phyloP scores from a whole-genome alignment of 2,797 vertebrate species.

The Spatula versicolor region DNA sequence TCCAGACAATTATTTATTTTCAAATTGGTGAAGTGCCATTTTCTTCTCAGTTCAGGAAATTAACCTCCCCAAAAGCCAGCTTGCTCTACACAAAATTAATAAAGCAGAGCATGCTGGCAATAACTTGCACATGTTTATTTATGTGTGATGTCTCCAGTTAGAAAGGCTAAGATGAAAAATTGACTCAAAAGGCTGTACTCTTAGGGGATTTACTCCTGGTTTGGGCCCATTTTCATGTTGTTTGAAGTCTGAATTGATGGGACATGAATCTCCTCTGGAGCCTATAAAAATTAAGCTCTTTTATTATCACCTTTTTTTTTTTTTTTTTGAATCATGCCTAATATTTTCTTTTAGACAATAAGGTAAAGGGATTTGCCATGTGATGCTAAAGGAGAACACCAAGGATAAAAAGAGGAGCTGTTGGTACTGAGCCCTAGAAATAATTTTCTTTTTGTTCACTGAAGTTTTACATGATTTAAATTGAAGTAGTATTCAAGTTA shows the following conservation, averaged over 20 bases:
- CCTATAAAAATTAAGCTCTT: conserved; percentile 47
- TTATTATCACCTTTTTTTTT: conserved; percentile 37
- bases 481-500: background rate
- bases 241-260: conserved; percentile 51
- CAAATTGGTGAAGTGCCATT: conserved; percentile 74
- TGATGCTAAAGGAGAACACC: background rate
- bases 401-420: background rate
- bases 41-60: conserved; percentile 73
- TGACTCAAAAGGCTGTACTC: conserved; percentile 60
- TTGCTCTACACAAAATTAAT: conserved; percentile 77
- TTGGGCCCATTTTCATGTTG: conserved; percentile 31
- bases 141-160: conserved; percentile 62
- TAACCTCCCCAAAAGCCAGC: conserved; percentile 71
- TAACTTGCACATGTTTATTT: conserved; percentile 75
- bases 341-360: background rate
- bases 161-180: conserved; percentile 72
- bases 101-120: conserved; percentile 69
- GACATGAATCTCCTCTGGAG: background rate
- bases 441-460: background rate
- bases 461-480: background rate
- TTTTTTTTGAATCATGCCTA: background rate
- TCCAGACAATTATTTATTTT: conserved; percentile 71
- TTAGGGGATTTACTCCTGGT: conserved; percentile 44
- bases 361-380: background rate
- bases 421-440: background rate